Conservation (phyloP, 2,797 vertebrate species). For the Eupleurogrammus muticus region DNA sequence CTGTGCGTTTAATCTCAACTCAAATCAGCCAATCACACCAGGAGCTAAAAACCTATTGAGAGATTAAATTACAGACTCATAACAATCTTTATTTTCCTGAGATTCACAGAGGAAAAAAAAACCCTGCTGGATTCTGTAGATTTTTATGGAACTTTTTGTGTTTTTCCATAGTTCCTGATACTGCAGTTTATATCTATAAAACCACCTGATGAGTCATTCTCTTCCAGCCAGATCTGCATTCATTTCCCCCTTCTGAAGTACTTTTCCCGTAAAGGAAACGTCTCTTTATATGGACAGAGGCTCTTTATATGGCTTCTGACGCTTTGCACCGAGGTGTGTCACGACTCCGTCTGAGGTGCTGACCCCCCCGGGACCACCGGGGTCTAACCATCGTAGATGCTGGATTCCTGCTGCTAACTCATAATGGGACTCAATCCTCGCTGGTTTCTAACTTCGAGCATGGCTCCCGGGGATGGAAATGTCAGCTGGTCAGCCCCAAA, state of each 20-base stretch:
- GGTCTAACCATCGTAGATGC: constrained; percentile 1
- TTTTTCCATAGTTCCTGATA: neutral
- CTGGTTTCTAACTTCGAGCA: too few species aligned
- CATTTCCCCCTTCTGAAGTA: neutral
- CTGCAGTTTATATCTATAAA: neutral
- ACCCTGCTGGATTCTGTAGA: neutral
- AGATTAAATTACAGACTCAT: too few species aligned
- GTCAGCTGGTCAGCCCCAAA: too few species aligned
- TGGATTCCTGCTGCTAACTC: neutral
- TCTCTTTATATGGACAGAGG: constrained; percentile 31
- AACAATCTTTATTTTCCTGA: too few species aligned
- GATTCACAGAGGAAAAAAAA: too few species aligned
- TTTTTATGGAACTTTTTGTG: neutral
- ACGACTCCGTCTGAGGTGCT: constrained; percentile 26
- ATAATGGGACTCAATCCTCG: too few species aligned
- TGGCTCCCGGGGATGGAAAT: too few species aligned
- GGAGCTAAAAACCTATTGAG: too few species aligned
- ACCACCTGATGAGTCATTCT: neutral
- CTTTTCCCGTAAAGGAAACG: constrained; percentile 17
- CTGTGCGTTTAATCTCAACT: too few species aligned
- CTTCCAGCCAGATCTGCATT: constrained; percentile 13
- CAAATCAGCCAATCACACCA: too few species aligned
- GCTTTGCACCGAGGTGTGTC: constrained; percentile 17
- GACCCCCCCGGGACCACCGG: constrained; percentile 7
- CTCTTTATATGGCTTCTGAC: constrained; percentile 14